A percentile compares a stretch with the other conserved stretches of the same genome.
Conservation (phyloP, 2,888 invertebrate species). For the Leuctra nigra region DNA sequence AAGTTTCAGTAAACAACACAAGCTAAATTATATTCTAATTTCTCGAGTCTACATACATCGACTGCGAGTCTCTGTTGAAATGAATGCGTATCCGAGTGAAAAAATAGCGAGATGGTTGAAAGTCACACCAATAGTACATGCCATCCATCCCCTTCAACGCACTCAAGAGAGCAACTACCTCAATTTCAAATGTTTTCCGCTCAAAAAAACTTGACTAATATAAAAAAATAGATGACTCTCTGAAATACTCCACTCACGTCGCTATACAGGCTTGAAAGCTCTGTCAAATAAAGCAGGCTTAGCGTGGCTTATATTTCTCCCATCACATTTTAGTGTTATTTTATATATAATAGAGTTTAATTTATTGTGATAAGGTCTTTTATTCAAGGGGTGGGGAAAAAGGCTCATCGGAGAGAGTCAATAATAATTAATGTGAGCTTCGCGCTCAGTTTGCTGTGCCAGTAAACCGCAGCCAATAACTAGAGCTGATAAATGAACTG, state of each 20-base stretch:
- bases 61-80: neutral
- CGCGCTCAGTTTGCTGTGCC: no score
- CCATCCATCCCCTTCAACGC: slow-evolving; percentile 3
- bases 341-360: slow-evolving; percentile 26
- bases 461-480: no score
- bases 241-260: neutral
- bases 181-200: slow-evolving; percentile 1
- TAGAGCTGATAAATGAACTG: no score
- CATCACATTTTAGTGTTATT: slow-evolving; percentile 26
- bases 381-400: no score
- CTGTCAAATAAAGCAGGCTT: slow-evolving; percentile 5
- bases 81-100: neutral
- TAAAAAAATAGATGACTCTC: neutral
- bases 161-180: slow-evolving; percentile 1
- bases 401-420: no score
- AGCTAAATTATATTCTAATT: slow-evolving; percentile 12
- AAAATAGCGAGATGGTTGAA: neutral
- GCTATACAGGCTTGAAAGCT: neutral
- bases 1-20: slow-evolving; percentile 21
- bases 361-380: slow-evolving; percentile 27
- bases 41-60: slow-evolving; percentile 7
- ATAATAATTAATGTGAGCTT: no score
- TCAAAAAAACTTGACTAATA: neutral
- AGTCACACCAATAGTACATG: slow-evolving; percentile 1
- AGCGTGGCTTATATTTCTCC: slow-evolving; percentile 2